These are phyloP conservation scores for Bombyx mandarina DNA, from an alignment of 1,140 invertebrate genomes.

Conservation along the genomic window DNA sequence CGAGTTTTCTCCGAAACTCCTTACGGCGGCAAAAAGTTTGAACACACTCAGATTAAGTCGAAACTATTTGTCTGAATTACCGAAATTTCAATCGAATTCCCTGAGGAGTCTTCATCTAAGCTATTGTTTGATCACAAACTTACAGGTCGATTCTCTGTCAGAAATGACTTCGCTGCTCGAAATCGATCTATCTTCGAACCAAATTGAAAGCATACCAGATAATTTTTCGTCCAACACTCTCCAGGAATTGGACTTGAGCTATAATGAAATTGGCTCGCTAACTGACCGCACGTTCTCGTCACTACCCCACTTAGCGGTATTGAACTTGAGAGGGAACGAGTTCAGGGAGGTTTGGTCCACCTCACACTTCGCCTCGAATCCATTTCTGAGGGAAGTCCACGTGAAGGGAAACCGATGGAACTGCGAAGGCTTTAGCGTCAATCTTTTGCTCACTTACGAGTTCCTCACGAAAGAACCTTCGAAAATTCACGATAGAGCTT, in stretches of 20 bases:
- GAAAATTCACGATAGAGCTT: conserved; percentile 52
- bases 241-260: conserved; percentile 71
- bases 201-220: conserved; percentile 71
- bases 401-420: conserved; percentile 81
- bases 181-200: conserved; percentile 73
- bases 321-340: conserved; percentile 78
- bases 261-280: conserved; percentile 62
- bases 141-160: conserved; percentile 61
- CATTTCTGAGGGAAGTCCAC: conserved; percentile 69
- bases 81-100: conserved; percentile 69
- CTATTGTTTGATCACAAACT: conserved; percentile 71
- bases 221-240: conserved; percentile 67
- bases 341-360: conserved; percentile 73
- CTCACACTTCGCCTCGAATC: conserved; percentile 73
- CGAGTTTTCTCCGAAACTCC: conserved; percentile 62
- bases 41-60: conserved; percentile 73
- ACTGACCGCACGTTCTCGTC: conserved; percentile 69
- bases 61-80: conserved; percentile 75
- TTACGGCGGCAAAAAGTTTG: conserved; percentile 68
- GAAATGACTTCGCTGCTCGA: conserved; percentile 67
- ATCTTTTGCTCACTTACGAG: conserved; percentile 72
- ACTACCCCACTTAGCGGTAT: conserved; percentile 70
- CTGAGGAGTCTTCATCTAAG: conserved; percentile 71
- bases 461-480: conserved; percentile 71
- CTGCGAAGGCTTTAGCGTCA: conserved; percentile 74